Evolutionary conservation across 2,113 vertebrate genomes (phyloP), one percentile per base, ranked within the genome.

Genomic region (Menidia beryllina): DNA sequence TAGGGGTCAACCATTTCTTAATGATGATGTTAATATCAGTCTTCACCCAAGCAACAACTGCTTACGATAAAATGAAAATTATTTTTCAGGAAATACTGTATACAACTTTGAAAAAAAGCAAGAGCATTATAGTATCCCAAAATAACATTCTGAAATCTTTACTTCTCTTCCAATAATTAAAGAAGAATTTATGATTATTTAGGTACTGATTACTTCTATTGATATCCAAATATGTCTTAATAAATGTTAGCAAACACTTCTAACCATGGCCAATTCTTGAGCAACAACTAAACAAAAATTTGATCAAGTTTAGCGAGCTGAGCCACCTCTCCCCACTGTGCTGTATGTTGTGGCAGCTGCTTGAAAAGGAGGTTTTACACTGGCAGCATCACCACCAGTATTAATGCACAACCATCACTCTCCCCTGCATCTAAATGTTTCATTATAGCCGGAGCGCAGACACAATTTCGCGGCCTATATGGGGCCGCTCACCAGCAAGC

Each of bases 351-450:
- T 20, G 52, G 60, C 55, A 61, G 50, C 50, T n/a, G 79, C 79
- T 65, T 24, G 43, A 69, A 74, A 68, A 69, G 2, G 14, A 49
- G 53, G 48, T 51, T 66, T 26, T 53, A 70, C 68, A 63, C 61
- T 54, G 75, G 79, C 62, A 81, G 81, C 74, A 79, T 74, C 78
- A 77, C 56, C 73, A 77, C 82, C 68, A 53, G 81, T 87, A 88
- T 93, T 92, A 92, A 90, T 92, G 88, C 69, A 65, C 80, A 84
- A 79, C 81, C 87, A 90, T 89, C 77, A 65, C 81, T 87, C 89
- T 78, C 68, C 72, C 81, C 89, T 86, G 89, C 88, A 92, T 93
- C 88, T 92, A 92, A 93, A 92, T 92, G 92, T 92, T 92, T 92
- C 92, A 93, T 93, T 93, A 92, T 89, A 87, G 88, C 72, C 75